These are phyloP conservation scores for Sinocyclocheilus anshuiensis DNA, from an alignment of 2,113 vertebrate species.

Conservation along the genomic window DNA sequence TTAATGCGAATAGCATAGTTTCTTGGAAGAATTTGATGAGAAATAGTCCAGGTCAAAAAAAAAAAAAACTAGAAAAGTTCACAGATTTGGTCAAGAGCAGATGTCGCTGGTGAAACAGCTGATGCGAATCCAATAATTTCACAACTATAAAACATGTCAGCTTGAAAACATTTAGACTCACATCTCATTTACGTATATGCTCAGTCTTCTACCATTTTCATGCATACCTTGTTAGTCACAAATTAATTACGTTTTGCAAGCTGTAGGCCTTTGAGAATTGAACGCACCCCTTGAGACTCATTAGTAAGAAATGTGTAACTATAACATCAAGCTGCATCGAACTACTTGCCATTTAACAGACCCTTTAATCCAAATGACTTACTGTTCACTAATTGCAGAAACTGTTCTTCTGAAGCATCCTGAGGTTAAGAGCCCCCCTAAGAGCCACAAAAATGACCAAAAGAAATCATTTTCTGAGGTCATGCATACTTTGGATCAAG, in stretches of 20 bases:
- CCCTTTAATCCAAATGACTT: constrained; percentile 3
- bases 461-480: neutral
- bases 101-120: too few species aligned
- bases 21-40: too few species aligned
- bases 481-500: neutral
- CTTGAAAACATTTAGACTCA: neutral
- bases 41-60: too few species aligned
- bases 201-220: neutral
- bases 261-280: neutral
- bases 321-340: neutral
- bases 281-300: constrained; percentile 17
- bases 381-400: neutral
- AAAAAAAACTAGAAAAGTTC: too few species aligned
- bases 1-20: too few species aligned
- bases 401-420: neutral
- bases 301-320: neutral
- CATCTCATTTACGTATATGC: neutral
- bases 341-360: neutral
- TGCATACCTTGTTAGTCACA: constrained; percentile 12
- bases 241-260: neutral
- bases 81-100: too few species aligned
- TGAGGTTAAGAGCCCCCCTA: neutral
- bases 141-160: neutral
- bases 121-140: neutral
- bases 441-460: neutral